Evolutionary conservation across 2,888 invertebrate species (phyloP).

Genomic region (Dorcus parallelipipedus): DNA sequence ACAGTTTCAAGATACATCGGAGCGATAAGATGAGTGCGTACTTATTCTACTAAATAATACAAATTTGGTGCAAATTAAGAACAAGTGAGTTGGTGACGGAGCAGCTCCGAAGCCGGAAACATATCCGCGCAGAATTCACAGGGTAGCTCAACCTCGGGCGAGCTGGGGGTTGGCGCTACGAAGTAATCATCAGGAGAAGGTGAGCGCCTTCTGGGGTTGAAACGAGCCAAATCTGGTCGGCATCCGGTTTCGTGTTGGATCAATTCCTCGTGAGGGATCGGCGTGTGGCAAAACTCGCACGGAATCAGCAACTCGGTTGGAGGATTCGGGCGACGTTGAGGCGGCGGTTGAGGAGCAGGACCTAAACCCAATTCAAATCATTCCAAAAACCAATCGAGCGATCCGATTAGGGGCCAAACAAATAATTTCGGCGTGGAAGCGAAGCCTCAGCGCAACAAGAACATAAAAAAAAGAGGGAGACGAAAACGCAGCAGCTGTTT

Average conservation of each 20-base stretch:
- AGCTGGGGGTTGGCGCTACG: slow-evolving; percentile 30
- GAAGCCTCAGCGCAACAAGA: not conserved
- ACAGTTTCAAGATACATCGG: too few species aligned
- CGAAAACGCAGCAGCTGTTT: too few species aligned
- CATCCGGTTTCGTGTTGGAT: slow-evolving; percentile 53
- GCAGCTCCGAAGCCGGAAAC: slow-evolving; percentile 53
- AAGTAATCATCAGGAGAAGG: slow-evolving; percentile 32
- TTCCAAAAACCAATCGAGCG: not conserved
- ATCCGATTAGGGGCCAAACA: not conserved
- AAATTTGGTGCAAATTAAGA: slow-evolving; percentile 19
- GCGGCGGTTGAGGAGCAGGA: slow-evolving; percentile 49
- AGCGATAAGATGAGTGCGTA: too few species aligned
- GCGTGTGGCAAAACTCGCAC: slow-evolving; percentile 56
- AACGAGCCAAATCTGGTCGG: slow-evolving; percentile 46
- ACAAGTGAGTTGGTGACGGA: slow-evolving; percentile 55
- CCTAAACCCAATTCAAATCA: not conserved
- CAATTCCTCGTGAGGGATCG: slow-evolving; percentile 52
- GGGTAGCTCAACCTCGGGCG: slow-evolving; percentile 52
- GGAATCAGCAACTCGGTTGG: slow-evolving; percentile 52
- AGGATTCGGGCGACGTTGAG: slow-evolving; percentile 50
- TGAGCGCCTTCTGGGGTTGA: slow-evolving; percentile 34
- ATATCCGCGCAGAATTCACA: slow-evolving; percentile 59
- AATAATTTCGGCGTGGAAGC: not conserved
- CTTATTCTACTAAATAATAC: too few species aligned
- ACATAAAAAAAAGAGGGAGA: not conserved